Conservation (phyloP, 2,113 vertebrate genomes). For the Phocoena sinus region DNA sequence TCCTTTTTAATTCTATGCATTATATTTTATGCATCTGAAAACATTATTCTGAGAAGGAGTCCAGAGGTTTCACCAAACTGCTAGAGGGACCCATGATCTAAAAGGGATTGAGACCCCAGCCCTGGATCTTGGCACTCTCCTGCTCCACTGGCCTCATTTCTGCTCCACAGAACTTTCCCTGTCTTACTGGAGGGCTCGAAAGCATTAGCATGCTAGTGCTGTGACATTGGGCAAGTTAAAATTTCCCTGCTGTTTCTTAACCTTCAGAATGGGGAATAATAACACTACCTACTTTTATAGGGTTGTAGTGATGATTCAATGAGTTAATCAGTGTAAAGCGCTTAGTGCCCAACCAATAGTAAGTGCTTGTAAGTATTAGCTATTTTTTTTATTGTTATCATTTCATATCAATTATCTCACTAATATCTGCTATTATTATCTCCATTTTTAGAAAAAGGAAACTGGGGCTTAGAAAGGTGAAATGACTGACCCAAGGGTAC, state of each 20-base stretch:
- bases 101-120: background rate
- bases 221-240: background rate
- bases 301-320: background rate
- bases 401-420: background rate
- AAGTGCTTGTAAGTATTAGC: background rate
- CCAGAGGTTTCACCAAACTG: background rate
- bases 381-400: background rate
- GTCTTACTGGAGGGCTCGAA: background rate
- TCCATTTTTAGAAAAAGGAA: slow-evolving; percentile 33
- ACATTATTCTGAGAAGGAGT: background rate
- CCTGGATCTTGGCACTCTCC: background rate
- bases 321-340: background rate
- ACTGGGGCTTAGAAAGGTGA: slow-evolving; percentile 1
- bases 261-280: background rate
- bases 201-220: background rate
- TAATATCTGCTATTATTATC: background rate
- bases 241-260: background rate
- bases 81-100: background rate
- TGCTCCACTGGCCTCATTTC: background rate
- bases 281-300: background rate
- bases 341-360: background rate
- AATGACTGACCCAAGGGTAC: background rate
- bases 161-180: background rate
- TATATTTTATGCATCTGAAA: slow-evolving; percentile 38
- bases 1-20: background rate